phyloP scores from a whole-genome alignment of 2,888 invertebrate genomes.

The Aethes cnicana region DNA sequence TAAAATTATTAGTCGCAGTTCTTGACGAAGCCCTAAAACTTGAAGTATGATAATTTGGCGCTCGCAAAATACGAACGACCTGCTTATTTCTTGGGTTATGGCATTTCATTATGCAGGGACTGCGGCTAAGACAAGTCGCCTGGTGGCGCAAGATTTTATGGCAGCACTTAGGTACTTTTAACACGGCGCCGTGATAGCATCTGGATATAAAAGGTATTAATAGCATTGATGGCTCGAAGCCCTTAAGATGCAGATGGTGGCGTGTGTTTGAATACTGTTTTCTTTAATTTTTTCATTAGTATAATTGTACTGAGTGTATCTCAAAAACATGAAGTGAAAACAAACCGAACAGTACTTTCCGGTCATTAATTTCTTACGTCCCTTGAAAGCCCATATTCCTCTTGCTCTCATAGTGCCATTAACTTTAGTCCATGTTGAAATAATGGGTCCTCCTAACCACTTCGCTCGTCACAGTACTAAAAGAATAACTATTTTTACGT shows the following conservation, averaged over 20 bases:
- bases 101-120: constrained; percentile 65
- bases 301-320: no score
- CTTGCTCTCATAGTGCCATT: constrained; percentile 14
- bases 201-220: constrained; percentile 20
- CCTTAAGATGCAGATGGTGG: neutral
- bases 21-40: constrained; percentile 26
- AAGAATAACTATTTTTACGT: no score
- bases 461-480: constrained; percentile 14
- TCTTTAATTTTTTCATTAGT: no score
- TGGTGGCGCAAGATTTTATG: constrained; percentile 52
- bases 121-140: constrained; percentile 47
- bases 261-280: neutral
- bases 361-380: no score
- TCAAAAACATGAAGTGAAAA: no score
- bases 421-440: constrained; percentile 21
- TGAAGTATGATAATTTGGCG: constrained; percentile 28
- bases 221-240: constrained; percentile 8
- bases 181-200: constrained; percentile 24
- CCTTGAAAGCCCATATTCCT: neutral
- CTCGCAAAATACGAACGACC: constrained; percentile 55
- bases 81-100: constrained; percentile 50
- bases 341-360: no score
- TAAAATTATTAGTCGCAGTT: constrained; percentile 27
- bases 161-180: constrained; percentile 49
- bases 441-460: constrained; percentile 17